phyloP scores from a whole-genome alignment of 2,797 vertebrate genomes.

The Neosilurus hyrtlii region DNA sequence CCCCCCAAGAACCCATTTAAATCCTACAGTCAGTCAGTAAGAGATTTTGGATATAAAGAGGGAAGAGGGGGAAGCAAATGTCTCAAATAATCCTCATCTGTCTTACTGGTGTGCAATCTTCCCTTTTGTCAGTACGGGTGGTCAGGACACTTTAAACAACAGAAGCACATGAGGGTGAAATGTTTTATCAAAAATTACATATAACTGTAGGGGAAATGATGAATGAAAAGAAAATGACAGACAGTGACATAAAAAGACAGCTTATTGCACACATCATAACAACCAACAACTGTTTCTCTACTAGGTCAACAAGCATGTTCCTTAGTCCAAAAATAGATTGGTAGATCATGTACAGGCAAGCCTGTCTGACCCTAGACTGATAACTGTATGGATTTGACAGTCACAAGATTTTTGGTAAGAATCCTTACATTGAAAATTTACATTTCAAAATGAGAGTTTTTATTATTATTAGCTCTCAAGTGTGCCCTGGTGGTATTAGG shows the following conservation, averaged over 20 bases:
- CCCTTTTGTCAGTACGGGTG: background rate
- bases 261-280: background rate
- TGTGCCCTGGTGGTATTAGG: background rate
- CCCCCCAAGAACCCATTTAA: background rate
- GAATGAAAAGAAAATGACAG: background rate
- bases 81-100: background rate
- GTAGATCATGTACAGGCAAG: constrained; percentile 37
- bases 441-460: background rate
- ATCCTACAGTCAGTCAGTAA: background rate
- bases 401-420: constrained; percentile 11
- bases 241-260: background rate
- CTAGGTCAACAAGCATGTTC: constrained; percentile 29
- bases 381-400: constrained; percentile 31
- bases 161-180: background rate
- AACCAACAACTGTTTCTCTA: constrained; percentile 17
- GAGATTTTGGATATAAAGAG: background rate
- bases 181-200: background rate
- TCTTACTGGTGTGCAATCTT: background rate
- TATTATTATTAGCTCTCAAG: background rate
- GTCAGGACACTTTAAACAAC: background rate
- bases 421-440: constrained; percentile 10
- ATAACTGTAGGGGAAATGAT: background rate
- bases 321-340: constrained; percentile 49
- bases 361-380: constrained; percentile 32
- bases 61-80: background rate